Evolutionary conservation across 2,888 invertebrate genomes (phyloP).

Genomic region (Monochamus alternatus): DNA sequence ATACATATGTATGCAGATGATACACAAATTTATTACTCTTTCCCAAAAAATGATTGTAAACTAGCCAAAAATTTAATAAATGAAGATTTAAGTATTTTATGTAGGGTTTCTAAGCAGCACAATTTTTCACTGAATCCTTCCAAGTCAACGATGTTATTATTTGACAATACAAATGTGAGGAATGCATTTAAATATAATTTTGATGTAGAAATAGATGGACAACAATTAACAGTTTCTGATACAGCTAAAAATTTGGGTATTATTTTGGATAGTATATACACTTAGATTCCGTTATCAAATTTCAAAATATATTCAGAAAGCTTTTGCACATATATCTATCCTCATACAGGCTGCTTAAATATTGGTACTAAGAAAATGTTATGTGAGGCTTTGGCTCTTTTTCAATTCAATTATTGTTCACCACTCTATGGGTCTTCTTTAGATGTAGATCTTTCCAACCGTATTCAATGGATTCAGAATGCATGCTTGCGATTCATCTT

Average conservation of each 20-base stretch:
- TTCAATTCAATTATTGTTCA: slow-evolving; percentile 1
- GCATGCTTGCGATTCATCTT: slow-evolving; percentile 8
- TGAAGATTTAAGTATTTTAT: not conserved
- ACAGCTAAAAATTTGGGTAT: slow-evolving; percentile 3
- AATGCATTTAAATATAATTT: not conserved
- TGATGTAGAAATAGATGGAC: not conserved
- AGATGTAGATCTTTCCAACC: not conserved
- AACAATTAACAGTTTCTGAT: not conserved
- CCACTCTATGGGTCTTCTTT: slow-evolving; percentile 10
- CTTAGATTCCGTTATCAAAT: slow-evolving; percentile 9
- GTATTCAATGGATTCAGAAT: slow-evolving; percentile 23
- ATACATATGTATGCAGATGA: slow-evolving; percentile 18
- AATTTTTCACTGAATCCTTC: not conserved
- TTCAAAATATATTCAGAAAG: slow-evolving; percentile 11
- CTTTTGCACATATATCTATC: slow-evolving; percentile 8
- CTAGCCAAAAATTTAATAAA: not conserved
- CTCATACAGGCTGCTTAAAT: not conserved
- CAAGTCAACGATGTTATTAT: not conserved
- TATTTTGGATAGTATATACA: slow-evolving; percentile 1
- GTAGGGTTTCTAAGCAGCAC: not conserved
- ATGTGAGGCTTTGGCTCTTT: slow-evolving; percentile 12
- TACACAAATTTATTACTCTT: slow-evolving; percentile 13
- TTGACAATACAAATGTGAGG: not conserved
- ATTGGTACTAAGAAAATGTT: slow-evolving; percentile 8
- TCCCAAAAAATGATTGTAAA: not conserved